A percentile compares a stretch with the other conserved stretches of the same genome.
Conservation (phyloP, 2,888 invertebrate genomes). For the Leptopilina myrica region DNA sequence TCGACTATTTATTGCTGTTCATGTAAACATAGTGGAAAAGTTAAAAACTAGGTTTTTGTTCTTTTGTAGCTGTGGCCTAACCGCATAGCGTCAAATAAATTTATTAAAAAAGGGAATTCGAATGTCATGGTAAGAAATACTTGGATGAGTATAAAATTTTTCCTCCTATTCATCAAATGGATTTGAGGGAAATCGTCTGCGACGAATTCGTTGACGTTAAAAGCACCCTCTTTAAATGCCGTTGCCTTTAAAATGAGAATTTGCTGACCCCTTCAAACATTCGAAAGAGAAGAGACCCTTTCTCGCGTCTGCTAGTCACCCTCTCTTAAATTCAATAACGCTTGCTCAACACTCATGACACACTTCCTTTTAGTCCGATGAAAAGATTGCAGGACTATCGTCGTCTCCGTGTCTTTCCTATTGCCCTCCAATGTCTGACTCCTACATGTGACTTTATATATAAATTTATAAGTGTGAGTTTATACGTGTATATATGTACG, state of each 20-base stretch:
- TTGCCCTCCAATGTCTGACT: constrained; percentile 13
- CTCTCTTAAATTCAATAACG: constrained; percentile 55
- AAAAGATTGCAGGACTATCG: constrained; percentile 35
- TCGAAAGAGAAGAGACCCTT: background rate
- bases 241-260: background rate
- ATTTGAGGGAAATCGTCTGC: constrained; percentile 60
- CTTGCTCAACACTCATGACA: constrained; percentile 52
- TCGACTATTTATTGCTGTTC: too few species aligned
- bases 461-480: too few species aligned
- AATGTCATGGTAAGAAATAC: too few species aligned
- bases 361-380: constrained; percentile 52
- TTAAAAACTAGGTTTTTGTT: too few species aligned
- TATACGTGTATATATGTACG: too few species aligned
- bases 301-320: constrained; percentile 48
- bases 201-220: constrained; percentile 59
- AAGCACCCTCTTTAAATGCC: constrained; percentile 37
- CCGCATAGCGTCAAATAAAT: too few species aligned
- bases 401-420: constrained; percentile 13
- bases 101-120: too few species aligned
- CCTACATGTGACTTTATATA: too few species aligned
- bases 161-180: too few species aligned
- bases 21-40: too few species aligned
- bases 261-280: constrained; percentile 27
- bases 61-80: too few species aligned
- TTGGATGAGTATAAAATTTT: too few species aligned